Evolutionary conservation across 2,888 invertebrate genomes (phyloP).

Genomic region (Liposcelis brunnea): DNA sequence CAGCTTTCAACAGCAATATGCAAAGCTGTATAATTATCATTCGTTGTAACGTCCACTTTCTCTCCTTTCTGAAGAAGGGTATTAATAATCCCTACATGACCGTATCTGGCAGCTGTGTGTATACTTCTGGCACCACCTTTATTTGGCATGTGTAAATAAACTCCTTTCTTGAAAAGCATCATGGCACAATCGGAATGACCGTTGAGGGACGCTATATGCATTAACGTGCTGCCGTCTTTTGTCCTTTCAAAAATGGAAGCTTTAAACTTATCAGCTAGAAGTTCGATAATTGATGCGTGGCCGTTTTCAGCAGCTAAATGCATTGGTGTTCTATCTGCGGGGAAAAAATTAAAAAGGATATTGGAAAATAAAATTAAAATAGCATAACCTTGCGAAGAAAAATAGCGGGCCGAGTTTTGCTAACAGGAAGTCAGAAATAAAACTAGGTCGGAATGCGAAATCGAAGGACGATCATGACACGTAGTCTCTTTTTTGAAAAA

Average conservation of each 20-base stretch:
- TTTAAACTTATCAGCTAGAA: slow-evolving; percentile 92
- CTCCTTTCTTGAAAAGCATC: slow-evolving; percentile 96
- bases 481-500: slow-evolving; percentile 7
- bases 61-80: slow-evolving; percentile 91
- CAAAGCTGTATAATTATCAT: slow-evolving; percentile 93
- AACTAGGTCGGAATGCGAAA: neutral
- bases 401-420: neutral
- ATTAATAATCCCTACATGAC: slow-evolving; percentile 93
- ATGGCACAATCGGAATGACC: slow-evolving; percentile 97
- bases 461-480: slow-evolving; percentile 1
- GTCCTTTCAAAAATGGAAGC: slow-evolving; percentile 92
- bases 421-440: too few species aligned
- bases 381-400: neutral
- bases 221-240: slow-evolving; percentile 93
- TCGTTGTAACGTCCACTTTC: slow-evolving; percentile 87
- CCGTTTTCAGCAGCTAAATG: slow-evolving; percentile 96
- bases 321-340: slow-evolving; percentile 82
- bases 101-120: slow-evolving; percentile 92
- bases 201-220: slow-evolving; percentile 95
- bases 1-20: slow-evolving; percentile 94
- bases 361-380: slow-evolving; percentile 7
- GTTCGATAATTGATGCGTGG: slow-evolving; percentile 86
- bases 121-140: slow-evolving; percentile 95
- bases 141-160: slow-evolving; percentile 98
- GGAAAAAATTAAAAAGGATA: slow-evolving; percentile 13